These are phyloP conservation scores for Pseudobourletiella spinata DNA, from an alignment of 1,140 invertebrate species.

Conservation along the genomic window DNA sequence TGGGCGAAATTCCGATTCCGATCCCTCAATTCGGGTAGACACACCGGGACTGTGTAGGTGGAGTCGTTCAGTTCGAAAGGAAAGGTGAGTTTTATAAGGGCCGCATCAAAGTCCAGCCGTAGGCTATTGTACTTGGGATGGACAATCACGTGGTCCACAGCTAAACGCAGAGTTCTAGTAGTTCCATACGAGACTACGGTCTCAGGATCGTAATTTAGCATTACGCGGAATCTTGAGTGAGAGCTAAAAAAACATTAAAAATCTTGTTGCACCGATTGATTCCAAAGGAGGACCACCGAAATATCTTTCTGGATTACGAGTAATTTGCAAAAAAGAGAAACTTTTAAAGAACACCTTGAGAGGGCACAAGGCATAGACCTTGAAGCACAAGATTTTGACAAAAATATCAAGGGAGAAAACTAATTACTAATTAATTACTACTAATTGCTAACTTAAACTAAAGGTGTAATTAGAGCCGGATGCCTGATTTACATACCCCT, in stretches of 20 bases:
- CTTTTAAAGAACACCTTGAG: too few relatives aligned
- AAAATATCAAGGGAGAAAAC: too few relatives aligned
- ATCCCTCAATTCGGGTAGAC: constrained; percentile 13
- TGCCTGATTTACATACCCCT: too few relatives aligned
- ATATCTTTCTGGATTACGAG: too few relatives aligned
- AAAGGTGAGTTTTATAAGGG: constrained; percentile 34
- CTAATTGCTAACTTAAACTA: too few relatives aligned
- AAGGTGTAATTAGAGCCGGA: too few relatives aligned
- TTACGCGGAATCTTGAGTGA: constrained; percentile 12
- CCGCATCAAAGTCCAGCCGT: constrained; percentile 39
- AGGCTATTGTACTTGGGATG: constrained; percentile 20
- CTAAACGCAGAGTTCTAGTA: neutral
- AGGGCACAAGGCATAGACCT: too few relatives aligned
- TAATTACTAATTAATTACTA: too few relatives aligned
- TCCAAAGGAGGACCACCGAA: too few relatives aligned
- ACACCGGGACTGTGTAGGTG: constrained; percentile 17
- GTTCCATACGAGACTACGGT: neutral
- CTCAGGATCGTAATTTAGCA: constrained; percentile 20
- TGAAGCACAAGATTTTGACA: too few relatives aligned
- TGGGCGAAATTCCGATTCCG: neutral
- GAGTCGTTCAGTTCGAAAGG: constrained; percentile 3
- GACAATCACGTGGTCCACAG: constrained; percentile 14
- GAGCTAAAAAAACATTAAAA: neutral
- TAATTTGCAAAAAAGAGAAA: too few relatives aligned
- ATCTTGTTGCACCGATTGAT: too few relatives aligned